These are phyloP conservation scores for Philopotamus ludificatus DNA, from an alignment of 1,140 invertebrate species.

Conservation along the genomic window DNA sequence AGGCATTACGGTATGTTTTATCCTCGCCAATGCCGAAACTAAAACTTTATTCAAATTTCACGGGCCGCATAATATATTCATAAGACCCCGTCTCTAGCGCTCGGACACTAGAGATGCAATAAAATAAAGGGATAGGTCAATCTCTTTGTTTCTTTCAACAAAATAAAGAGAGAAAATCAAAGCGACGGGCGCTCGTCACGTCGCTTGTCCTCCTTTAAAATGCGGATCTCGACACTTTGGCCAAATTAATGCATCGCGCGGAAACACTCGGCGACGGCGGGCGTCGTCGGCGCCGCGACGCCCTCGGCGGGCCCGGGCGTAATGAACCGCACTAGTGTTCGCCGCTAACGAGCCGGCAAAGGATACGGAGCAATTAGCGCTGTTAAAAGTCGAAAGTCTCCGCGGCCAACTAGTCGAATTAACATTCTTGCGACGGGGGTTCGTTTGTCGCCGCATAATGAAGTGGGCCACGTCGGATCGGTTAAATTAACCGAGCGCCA, in stretches of 20 bases:
- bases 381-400: slow-evolving; percentile 32
- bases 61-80: too few species aligned
- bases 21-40: too few species aligned
- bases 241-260: slow-evolving; percentile 5
- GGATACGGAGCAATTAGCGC: slow-evolving; percentile 31
- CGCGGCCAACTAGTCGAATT: slow-evolving; percentile 25
- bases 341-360: slow-evolving; percentile 1
- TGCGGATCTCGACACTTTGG: neutral
- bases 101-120: too few species aligned
- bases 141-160: too few species aligned
- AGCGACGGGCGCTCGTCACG: too few species aligned
- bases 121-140: too few species aligned
- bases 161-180: too few species aligned
- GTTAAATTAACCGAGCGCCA: neutral
- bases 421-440: slow-evolving; percentile 24
- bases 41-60: too few species aligned
- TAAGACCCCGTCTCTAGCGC: too few species aligned
- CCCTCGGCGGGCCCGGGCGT: neutral
- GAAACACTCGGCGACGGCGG: neutral
- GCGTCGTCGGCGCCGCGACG: neutral
- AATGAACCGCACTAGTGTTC: neutral
- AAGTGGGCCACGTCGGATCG: neutral
- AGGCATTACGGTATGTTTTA: too few species aligned
- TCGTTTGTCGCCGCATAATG: slow-evolving; percentile 14
- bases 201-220: too few species aligned